A percentile compares a stretch with the other conserved stretches of the same genome.
Conservation (phyloP, 2,113 vertebrate species). For the Pseudorectes ferrugineus region DNA sequence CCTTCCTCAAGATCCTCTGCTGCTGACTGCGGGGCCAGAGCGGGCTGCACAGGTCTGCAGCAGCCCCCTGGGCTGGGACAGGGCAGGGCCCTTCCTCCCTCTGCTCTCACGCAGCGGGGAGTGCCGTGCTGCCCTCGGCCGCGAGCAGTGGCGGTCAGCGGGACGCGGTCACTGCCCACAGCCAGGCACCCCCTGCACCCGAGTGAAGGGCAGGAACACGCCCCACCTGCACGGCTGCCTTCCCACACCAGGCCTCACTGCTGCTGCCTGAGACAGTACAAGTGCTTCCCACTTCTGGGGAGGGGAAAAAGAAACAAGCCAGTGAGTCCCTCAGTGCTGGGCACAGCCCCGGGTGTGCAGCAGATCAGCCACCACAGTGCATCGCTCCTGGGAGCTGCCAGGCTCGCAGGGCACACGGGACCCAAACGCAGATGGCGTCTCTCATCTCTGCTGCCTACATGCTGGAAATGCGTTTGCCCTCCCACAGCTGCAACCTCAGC, state of each 20-base stretch:
- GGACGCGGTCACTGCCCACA: accelerated
- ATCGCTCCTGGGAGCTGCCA: neutral
- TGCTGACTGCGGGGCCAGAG: conserved; percentile 62
- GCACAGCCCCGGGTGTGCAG: accelerated
- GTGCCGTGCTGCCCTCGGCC: neutral
- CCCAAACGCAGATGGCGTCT: neutral
- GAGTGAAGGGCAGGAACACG: accelerated
- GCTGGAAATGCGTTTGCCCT: neutral
- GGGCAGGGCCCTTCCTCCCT: neutral
- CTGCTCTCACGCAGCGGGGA: neutral
- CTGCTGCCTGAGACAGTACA: neutral
- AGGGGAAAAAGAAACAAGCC: neutral
- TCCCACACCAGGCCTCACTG: neutral
- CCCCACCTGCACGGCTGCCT: neutral
- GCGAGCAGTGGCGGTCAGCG: accelerated
- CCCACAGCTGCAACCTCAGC: neutral
- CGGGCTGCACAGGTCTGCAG: accelerated
- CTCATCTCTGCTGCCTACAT: neutral
- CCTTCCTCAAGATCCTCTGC: conserved; percentile 92
- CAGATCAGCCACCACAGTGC: neutral
- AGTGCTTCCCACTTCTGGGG: neutral
- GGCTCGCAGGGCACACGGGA: accelerated
- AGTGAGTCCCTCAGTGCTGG: neutral
- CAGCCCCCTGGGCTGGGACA: neutral
- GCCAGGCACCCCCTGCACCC: neutral